Evolutionary conservation across 2,888 invertebrate genomes (phyloP).

Genomic region (Caradrina clavipalpis): DNA sequence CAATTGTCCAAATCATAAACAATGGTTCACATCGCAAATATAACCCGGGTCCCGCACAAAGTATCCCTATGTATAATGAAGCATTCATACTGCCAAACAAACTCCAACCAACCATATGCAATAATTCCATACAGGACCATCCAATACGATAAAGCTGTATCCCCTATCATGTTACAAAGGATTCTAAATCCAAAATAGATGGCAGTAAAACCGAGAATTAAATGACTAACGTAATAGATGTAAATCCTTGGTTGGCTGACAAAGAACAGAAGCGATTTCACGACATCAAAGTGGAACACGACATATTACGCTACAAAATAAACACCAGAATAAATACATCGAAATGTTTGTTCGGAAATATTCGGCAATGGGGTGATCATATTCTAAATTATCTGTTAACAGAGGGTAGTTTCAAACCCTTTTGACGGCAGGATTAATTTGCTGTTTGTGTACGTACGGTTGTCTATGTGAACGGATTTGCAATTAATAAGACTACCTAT

Average conservation of each 20-base stretch:
- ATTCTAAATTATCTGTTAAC: conserved; percentile 87
- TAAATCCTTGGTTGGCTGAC: conserved; percentile 88
- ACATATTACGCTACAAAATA: conserved; percentile 91
- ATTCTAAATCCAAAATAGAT: conserved; percentile 86
- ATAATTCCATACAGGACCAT: conserved; percentile 84
- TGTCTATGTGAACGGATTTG: conserved; percentile 78
- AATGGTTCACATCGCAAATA: conserved; percentile 90
- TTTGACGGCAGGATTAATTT: conserved; percentile 88
- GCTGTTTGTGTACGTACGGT: conserved; percentile 79
- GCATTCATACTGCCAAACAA: conserved; percentile 90
- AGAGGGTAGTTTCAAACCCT: conserved; percentile 87
- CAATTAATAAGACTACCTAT: conserved; percentile 77
- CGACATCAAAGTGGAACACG: conserved; percentile 91
- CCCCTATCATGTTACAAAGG: conserved; percentile 84
- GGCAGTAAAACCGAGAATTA: conserved; percentile 87
- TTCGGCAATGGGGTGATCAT: conserved; percentile 88
- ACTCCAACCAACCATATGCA: conserved; percentile 90
- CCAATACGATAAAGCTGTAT: conserved; percentile 77
- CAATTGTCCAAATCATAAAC: conserved; percentile 91
- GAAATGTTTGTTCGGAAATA: conserved; percentile 90
- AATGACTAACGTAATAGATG: conserved; percentile 84
- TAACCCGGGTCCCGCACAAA: conserved; percentile 84
- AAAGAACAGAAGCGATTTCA: conserved; percentile 90
- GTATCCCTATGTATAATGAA: conserved; percentile 89
- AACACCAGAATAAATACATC: conserved; percentile 90